Percentiles rank a stretch among this genome's conserved stretches.
These are phyloP conservation scores for Nomada fabriciana DNA, from an alignment of 2,888 invertebrate genomes.

Conservation along the genomic window DNA sequence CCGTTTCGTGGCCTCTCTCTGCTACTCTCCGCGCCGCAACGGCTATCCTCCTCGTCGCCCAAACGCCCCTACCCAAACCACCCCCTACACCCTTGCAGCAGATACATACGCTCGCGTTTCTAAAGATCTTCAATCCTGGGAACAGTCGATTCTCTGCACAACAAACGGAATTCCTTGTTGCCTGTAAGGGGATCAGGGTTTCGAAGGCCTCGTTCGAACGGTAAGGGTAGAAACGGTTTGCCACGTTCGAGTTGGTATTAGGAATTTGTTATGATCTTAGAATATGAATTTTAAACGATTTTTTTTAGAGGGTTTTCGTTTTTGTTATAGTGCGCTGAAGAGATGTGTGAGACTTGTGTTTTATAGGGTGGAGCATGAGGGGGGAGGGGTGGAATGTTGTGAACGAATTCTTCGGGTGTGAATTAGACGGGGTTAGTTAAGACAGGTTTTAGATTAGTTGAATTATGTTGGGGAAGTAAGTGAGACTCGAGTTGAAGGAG, in stretches of 20 bases:
- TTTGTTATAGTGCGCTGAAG: too few species aligned
- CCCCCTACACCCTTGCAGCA: not conserved
- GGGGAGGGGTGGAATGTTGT: too few species aligned
- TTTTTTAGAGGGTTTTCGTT: too few species aligned
- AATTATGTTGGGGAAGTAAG: too few species aligned
- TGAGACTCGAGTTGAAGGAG: too few species aligned
- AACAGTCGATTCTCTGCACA: slow-evolving; percentile 10
- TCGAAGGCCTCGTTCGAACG: slow-evolving; percentile 22
- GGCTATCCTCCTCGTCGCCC: slow-evolving; percentile 54
- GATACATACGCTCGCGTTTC: slow-evolving; percentile 36
- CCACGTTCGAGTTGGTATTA: not conserved
- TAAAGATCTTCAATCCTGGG: slow-evolving; percentile 44
- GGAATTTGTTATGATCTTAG: not conserved
- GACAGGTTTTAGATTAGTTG: too few species aligned
- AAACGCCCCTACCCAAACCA: not conserved
- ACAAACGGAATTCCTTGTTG: slow-evolving; percentile 11
- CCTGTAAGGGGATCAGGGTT: not conserved
- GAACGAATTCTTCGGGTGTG: not conserved
- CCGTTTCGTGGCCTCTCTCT: slow-evolving; percentile 55
- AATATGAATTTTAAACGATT: not conserved
- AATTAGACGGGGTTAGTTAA: not conserved
- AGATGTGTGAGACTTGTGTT: too few species aligned
- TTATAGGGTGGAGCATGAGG: too few species aligned
- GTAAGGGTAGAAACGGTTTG: slow-evolving; percentile 2
- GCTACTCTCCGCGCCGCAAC: slow-evolving; percentile 35